Base-by-base conservation (phyloP, 2,113 vertebrate species). In the Xerus inauris region DNA sequence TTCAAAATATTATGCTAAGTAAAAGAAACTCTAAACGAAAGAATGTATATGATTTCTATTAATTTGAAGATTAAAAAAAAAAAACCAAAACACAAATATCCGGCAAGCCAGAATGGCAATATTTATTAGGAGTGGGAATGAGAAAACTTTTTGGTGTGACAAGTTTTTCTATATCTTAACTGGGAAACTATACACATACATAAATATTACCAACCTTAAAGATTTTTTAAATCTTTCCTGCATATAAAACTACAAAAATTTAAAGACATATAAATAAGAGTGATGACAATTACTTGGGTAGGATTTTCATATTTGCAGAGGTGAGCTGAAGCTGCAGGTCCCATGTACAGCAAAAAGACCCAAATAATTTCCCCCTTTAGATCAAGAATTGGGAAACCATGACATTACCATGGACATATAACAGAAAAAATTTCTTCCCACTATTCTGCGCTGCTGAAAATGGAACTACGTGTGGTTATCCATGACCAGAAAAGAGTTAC, bases 381-480 rank as follows among this genome's bases (percentile, higher is more conserved):
- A 64, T 32, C 22, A 79, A 71, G 81, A 81, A 14, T 2, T 14
- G 2, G 38, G 42, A 71, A 72, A 19, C 51, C 8, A 2, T 47
- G 71, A 32, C 10, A 1, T 40, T n/a, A 17, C 28, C 35, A 19
- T 9, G 16, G 42, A 32, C 8, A 5, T 62, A 14, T 38, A 16
- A 49, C 26, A 30, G 35, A 85, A n/a, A 90, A 42, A 65, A 1
- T 14, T 3, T 22, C 51, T 19, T 12, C 13, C 22, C 91, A 40
- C 6, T 62, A 5, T 11, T 69, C 32, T 40, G 12, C 45, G n/a
- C 57, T 81, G 47, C 42, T 73, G 57, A 64, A 47, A 64, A 81
- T 8, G n/a, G 8, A 10, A 19, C 8, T 1, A 4, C 6, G 5
- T 32, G 32, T 10, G 47, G 10, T 54, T 30, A 47, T 5, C n/a